Evolutionary conservation across 2,888 invertebrate genomes (phyloP), one percentile per base, ranked within the genome.

Genomic region (Eueremaeus valkanovi): DNA sequence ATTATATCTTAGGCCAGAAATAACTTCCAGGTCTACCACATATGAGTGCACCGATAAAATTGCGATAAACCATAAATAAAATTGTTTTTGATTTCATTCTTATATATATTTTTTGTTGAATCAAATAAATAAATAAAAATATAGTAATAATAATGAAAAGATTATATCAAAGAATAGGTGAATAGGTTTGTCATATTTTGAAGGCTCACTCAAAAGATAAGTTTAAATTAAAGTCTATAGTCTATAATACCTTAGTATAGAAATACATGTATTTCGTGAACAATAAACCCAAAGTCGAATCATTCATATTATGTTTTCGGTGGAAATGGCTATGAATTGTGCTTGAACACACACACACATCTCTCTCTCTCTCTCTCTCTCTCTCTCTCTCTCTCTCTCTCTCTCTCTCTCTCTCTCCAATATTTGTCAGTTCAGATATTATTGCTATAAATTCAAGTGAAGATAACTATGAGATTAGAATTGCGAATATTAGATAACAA

Each of bases 1-100:
- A 51, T 51, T 51, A 51, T 51, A 51, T 51, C 21, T 51, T n/a
- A 51, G 51, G n/a, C 51, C 51, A 51, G 51, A 51, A 51, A 51
- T 51, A 51, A 51, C 51, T 51, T 51, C 51, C 51, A 51, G 51
- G 51, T 51, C 51, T n/a, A 51, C 51, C 21, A n/a, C n/a, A n/a
- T n/a, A n/a, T n/a, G n/a, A n/a, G n/a, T 45, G 45, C 13, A 45
- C 45, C 18, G 21, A 51, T 51, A n/a, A n/a, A n/a, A n/a, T n/a
- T n/a, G n/a, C n/a, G n/a, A n/a, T 51, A 21, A 51, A 8, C 21
- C 1, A 51, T 21, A 51, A 21, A 51, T 51, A 51, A 51, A 51
- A 51, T 21, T 51, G 51, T 21, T 51, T 51, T 51, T 51, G 51
- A 51, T 21, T 51, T 51, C 51, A n/a, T 13, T 45, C n/a, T n/a